Percentiles rank a stretch among this genome's conserved stretches.
These are phyloP conservation scores for Chrysomallon squamiferum DNA, from an alignment of 1,140 invertebrate genomes.

Conservation along the genomic window DNA sequence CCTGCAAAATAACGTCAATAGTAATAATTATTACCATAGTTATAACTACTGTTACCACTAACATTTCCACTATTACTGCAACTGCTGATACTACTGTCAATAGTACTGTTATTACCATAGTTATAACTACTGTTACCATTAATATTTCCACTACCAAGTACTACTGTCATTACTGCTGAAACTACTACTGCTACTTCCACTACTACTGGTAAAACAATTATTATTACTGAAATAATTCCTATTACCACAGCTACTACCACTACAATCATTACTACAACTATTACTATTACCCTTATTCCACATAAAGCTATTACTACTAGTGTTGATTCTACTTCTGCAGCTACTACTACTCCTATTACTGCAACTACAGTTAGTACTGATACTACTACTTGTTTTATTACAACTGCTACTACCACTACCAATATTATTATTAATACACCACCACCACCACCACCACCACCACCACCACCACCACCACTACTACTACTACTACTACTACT, in stretches of 20 bases:
- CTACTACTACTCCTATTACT: not conserved
- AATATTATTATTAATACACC: too few relatives aligned
- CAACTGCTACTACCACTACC: too few relatives aligned
- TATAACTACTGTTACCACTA: too few relatives aligned
- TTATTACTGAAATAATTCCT: not conserved
- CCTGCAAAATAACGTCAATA: slow-evolving; percentile 29
- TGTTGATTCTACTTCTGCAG: too few relatives aligned
- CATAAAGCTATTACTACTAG: too few relatives aligned
- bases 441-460: too few relatives aligned
- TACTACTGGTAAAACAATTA: too few relatives aligned
- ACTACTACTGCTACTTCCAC: not conserved
- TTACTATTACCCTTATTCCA: too few relatives aligned
- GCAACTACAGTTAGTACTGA: not conserved
- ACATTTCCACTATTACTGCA: not conserved
- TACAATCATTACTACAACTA: not conserved
- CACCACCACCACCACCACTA: too few relatives aligned
- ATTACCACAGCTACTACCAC: not conserved
- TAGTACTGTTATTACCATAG: not conserved
- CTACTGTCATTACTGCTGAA: not conserved
- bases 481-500: too few relatives aligned
- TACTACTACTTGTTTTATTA: not conserved
- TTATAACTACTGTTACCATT: too few relatives aligned
- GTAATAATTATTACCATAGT: too few relatives aligned
- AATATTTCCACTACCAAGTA: not conserved
- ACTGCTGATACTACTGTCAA: not conserved